Evolutionary conservation across 2,113 vertebrate genomes (phyloP).

Genomic region (Petrocephalus zakoni): DNA sequence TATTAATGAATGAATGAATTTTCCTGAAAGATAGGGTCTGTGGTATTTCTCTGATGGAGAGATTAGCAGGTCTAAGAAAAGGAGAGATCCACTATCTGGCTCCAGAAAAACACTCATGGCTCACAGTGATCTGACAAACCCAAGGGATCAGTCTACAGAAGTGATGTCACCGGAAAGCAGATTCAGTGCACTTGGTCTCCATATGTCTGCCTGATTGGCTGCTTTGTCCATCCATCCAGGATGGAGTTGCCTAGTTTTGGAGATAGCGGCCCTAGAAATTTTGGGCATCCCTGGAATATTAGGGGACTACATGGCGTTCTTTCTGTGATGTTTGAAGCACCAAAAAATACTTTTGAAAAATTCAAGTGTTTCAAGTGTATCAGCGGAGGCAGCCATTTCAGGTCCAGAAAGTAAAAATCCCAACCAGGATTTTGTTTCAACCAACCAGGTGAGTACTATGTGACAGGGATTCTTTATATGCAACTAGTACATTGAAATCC

Average conservation of each 20-base stretch:
- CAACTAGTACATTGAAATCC: too few species aligned
- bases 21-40: not conserved
- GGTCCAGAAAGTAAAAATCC: too few species aligned
- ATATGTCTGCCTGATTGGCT: not conserved
- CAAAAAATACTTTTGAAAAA: not conserved
- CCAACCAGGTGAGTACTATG: too few species aligned
- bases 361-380: too few species aligned
- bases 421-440: too few species aligned
- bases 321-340: not conserved
- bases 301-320: not conserved
- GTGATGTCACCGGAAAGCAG: not conserved
- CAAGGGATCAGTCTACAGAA: not conserved
- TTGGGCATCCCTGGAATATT: not conserved
- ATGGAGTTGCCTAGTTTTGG: not conserved
- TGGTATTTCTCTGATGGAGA: not conserved
- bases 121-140: not conserved
- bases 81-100: not conserved
- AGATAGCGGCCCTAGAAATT: not conserved
- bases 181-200: not conserved
- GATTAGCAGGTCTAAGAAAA: not conserved
- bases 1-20: not conserved
- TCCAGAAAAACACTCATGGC: not conserved
- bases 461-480: too few species aligned
- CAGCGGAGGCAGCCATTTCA: too few species aligned
- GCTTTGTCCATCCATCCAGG: not conserved